Percentiles rank a stretch among this genome's conserved stretches.
These are phyloP conservation scores for Orgyia antiqua DNA, from an alignment of 2,888 invertebrate genomes.

Conservation along the genomic window DNA sequence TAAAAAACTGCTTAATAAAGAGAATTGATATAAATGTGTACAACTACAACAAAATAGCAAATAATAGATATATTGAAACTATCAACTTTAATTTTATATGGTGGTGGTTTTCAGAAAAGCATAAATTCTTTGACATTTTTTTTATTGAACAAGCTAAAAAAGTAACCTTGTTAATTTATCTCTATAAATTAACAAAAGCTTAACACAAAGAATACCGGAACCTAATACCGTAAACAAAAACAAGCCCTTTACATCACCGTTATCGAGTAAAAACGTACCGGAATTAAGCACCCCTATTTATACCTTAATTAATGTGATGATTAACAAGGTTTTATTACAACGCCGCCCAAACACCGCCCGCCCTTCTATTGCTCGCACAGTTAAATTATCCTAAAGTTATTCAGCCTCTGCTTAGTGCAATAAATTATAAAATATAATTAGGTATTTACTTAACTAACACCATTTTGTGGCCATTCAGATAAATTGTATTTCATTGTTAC, in stretches of 20 bases:
- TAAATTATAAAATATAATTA: conserved; percentile 3
- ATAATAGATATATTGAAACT: too few relatives aligned
- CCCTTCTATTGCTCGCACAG: conserved; percentile 12
- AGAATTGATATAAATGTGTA: too few relatives aligned
- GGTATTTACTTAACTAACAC: conserved; percentile 1
- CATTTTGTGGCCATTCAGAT: conserved; percentile 1
- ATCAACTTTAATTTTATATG: too few relatives aligned
- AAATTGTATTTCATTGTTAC: neutral
- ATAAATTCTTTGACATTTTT: too few relatives aligned
- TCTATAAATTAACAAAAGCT: too few relatives aligned
- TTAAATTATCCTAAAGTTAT: conserved; percentile 15
- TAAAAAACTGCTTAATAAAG: too few relatives aligned
- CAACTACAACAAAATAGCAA: too few relatives aligned
- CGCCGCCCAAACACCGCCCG: conserved; percentile 10
- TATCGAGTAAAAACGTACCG: too few relatives aligned
- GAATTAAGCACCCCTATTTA: conserved; percentile 5
- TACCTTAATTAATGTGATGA: conserved; percentile 16
- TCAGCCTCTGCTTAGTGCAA: conserved; percentile 4
- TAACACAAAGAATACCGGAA: too few relatives aligned
- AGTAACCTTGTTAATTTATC: too few relatives aligned
- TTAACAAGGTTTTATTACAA: conserved; percentile 18
- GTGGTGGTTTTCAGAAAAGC: too few relatives aligned
- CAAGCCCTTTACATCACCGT: neutral
- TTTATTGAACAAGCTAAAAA: too few relatives aligned
- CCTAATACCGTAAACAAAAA: neutral